Base-by-base conservation (phyloP, 1,140 invertebrate genomes). In the Rhopalosiphum maidis region DNA sequence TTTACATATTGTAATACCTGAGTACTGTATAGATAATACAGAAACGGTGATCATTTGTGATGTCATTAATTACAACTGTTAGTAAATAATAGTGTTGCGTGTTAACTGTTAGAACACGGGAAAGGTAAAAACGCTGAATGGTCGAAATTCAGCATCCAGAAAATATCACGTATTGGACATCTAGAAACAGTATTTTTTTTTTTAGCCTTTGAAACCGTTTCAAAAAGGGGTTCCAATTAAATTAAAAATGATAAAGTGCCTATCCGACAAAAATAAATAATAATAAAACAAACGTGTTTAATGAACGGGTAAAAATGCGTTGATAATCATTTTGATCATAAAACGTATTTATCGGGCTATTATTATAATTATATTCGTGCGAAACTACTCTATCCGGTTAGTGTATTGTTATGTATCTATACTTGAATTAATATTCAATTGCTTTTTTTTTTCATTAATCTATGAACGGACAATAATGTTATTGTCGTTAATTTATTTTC, bases 81-180 rank as follows among this genome's bases (percentile, higher is more conserved):
- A 77, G n/a, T 77, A 77, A 18, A 77, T n/a, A 77, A n/a, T n/a
- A n/a, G n/a, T 77, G 5, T 18, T n/a, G 60, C 5, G 4, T 68
- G 30, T n/a, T 77, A n/a, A 77, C 60, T 18, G 60, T 77, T 35
- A 77, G 41, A 41, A 77, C 60, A 35, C 60, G 15, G 60, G n/a
- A 77, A 77, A n/a, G 11, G n/a, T 15, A 6, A 77, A 77, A 77
- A 77, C 60, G 60, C 60, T 77, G 60, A 77, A 77, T 77, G 60
- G 30, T 77, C 60, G 30, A 77, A 35, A 77, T 77, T 4, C n/a
- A n/a, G 30, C 18, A 18, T 77, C 30, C 60, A 18, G n/a, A 77
- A 77, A 77, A 77, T 77, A 77, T n/a, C 60, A 77, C 60, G n/a
- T 77, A 77, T n/a, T 77, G 60, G 15, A 77, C 60, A 77, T 77